Conservation (phyloP, 2,888 invertebrate species). For the Trachelus iudaicus region DNA sequence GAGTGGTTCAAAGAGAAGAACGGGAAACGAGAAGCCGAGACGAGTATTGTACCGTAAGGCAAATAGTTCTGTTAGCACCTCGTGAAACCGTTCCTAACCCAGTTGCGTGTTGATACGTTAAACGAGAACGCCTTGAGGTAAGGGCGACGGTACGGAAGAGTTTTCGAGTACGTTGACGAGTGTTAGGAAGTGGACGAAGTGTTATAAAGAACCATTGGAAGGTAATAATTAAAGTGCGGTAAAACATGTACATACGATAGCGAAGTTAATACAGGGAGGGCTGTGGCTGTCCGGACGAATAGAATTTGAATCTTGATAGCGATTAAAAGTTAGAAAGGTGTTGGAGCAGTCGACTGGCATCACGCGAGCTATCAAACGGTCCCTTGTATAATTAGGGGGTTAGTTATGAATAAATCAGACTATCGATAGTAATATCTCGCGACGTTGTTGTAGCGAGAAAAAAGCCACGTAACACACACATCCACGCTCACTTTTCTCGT, state of each 20-base stretch:
- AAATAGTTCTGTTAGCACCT: not conserved
- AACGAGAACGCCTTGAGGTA: not conserved
- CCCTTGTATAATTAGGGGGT: slow-evolving; percentile 11
- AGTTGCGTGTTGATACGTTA: not conserved
- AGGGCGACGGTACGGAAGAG: not conserved
- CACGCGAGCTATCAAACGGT: slow-evolving; percentile 1
- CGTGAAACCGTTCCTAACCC: not conserved
- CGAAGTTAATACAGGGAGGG: not conserved
- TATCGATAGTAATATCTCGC: not conserved
- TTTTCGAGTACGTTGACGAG: not conserved
- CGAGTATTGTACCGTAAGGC: not conserved
- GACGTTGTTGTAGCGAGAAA: not conserved
- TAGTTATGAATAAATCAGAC: slow-evolving; percentile 17
- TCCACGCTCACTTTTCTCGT: not conserved
- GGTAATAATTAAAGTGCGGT: not conserved
- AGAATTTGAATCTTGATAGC: not conserved
- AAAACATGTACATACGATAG: not conserved
- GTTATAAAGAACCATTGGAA: not conserved
- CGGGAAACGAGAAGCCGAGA: not conserved
- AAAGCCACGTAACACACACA: too few relatives aligned
- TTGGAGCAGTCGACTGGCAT: not conserved
- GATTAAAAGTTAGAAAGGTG: not conserved
- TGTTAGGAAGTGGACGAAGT: not conserved
- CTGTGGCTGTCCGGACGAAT: not conserved
- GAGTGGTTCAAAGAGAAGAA: not conserved